phyloP scores from a whole-genome alignment of 1,140 invertebrate species.

The Drosophila tsacasi region DNA sequence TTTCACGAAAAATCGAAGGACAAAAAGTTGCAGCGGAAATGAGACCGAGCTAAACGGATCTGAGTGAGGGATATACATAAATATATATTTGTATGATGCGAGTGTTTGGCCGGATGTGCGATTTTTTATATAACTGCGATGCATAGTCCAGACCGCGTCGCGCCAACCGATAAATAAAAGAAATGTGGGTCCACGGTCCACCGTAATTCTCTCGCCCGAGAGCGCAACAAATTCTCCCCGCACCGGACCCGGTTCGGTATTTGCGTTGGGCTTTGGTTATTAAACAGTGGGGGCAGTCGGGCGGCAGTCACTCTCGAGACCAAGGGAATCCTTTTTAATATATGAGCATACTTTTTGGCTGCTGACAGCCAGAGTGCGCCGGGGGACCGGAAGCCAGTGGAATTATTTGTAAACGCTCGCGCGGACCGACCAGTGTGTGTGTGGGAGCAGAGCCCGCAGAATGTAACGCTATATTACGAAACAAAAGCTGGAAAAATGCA shows the following conservation, averaged over 20 bases:
- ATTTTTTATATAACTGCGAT: constrained; percentile 55
- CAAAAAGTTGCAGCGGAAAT: constrained; percentile 73
- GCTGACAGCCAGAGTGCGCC: constrained; percentile 52
- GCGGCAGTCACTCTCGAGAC: constrained; percentile 19
- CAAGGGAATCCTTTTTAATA: constrained; percentile 21
- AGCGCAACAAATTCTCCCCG: constrained; percentile 5
- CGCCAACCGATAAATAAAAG: constrained; percentile 74
- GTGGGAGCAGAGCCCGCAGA: constrained; percentile 41
- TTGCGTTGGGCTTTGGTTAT: constrained; percentile 27
- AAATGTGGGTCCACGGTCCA: constrained; percentile 48
- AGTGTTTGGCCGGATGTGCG: constrained; percentile 6
- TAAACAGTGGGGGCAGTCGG: constrained; percentile 8
- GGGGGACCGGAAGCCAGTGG: constrained; percentile 55
- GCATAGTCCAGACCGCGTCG: constrained; percentile 62
- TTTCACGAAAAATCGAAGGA: constrained; percentile 44
- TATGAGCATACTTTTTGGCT: constrained; percentile 22
- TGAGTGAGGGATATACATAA: constrained; percentile 54
- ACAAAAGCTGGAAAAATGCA: constrained; percentile 68
- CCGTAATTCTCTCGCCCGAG: constrained; percentile 31
- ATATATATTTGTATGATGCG: constrained; percentile 16
- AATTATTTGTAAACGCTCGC: constrained; percentile 74
- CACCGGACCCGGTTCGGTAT: neutral
- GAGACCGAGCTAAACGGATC: constrained; percentile 73
- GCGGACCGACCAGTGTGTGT: constrained; percentile 29
- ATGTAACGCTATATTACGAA: constrained; percentile 63